phyloP scores from a whole-genome alignment of 2,888 invertebrate species.

The Andrena camellia region DNA sequence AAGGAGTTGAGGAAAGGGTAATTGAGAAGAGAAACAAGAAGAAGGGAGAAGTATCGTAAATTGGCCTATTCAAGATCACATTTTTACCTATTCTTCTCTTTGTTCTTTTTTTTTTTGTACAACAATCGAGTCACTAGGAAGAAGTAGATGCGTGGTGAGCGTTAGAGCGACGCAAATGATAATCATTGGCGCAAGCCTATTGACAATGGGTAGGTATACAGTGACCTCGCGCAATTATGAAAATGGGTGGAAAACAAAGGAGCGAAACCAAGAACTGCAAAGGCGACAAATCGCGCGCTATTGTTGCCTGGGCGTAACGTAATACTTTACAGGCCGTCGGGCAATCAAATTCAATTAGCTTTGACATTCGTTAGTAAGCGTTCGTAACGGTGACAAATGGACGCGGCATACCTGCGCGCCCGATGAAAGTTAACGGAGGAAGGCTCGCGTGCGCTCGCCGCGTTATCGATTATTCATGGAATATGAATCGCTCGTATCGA shows the following conservation, averaged over 20 bases:
- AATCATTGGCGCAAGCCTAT: neutral
- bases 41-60: too few species aligned
- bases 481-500: constrained; percentile 14
- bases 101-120: neutral
- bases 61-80: neutral
- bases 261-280: constrained; percentile 25
- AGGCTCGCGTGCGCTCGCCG: neutral
- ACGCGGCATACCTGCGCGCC: constrained; percentile 15
- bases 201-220: neutral
- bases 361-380: constrained; percentile 38
- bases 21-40: too few species aligned
- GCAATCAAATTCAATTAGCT: constrained; percentile 57
- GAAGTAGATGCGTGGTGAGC: constrained; percentile 7
- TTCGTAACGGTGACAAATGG: constrained; percentile 37
- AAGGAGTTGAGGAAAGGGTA: too few species aligned
- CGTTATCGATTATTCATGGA: constrained; percentile 32
- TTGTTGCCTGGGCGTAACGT: constrained; percentile 28
- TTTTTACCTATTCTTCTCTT: neutral
- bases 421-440: constrained; percentile 34
- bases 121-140: constrained; percentile 3
- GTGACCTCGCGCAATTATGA: constrained; percentile 45
- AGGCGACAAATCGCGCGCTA: constrained; percentile 43
- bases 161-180: constrained; percentile 10
- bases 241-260: constrained; percentile 43
- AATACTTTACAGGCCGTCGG: constrained; percentile 19